Base-by-base conservation (phyloP, 2,888 invertebrate species). In the Rhogogaster chlorosoma region DNA sequence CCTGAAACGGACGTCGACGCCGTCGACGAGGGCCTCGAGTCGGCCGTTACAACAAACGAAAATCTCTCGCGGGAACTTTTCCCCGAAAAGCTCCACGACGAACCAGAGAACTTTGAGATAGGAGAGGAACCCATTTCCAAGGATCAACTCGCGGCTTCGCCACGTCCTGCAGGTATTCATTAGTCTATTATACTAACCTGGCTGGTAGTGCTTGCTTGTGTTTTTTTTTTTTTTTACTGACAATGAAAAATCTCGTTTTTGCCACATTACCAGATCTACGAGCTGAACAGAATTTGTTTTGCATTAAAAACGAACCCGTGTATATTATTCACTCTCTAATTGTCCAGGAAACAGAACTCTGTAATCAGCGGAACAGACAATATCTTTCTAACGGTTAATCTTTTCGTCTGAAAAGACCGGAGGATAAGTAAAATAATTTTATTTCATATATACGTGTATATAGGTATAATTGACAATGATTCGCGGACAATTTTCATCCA, bases 1-100 rank as follows among this genome's bases (percentile, higher is more conserved):
- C 97, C 97, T 0, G 97, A 97, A 94, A 97, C 96, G 0, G 96
- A 97, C 87, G 96, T 97, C 12, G 97, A 97, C 92, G 95, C 95
- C 38, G 95, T 95, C 84, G 95, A 95, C 87, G 95, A 95, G 86
- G 94, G 94, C 3, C 15, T 70, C 6, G 85, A 36, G 85, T 92
- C 42, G 49, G 75, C 82, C 64, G 84, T 93, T 53, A 89, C 89
- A 83, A 89, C 86, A 1, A 85, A 87, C 45, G 88, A 87, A 6
- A 87, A 89, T 87, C 87, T 89, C 77, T 88, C 88, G 42, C 89
- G 89, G 53, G 88, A 91, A 80, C 89, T 89, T 86, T 90, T 91
- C 84, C 88, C 89, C 22, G 91, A 91, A 84, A 89, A 90, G 82
- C 89, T 89, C 85, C 89, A 89, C 86, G 92, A 92, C 87, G 92